Base-by-base conservation (phyloP, 2,113 vertebrate genomes). In the Benitochromis conjunctus region DNA sequence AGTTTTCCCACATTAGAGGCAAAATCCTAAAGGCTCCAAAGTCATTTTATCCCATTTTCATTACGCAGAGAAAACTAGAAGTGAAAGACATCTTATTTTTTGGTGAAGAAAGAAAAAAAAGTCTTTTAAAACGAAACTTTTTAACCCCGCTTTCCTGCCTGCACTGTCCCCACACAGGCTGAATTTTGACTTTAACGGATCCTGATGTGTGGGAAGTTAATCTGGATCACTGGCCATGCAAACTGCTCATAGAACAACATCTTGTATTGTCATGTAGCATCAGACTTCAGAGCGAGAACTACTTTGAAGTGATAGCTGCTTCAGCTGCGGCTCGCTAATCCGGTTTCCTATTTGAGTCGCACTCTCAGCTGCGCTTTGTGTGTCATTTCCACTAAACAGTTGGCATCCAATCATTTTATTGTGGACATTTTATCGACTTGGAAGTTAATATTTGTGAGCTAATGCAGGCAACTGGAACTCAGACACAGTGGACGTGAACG, bases 241-340 rank as follows among this genome's bases (percentile, higher is more conserved):
- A 90, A 93, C 84, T 89, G 88, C 90, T 87, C 91, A 84, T 90
- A 94, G 93, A 96, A 92, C 90, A 94, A 95, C 96, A 95, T 91
- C 69, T 94, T 91, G 92, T 91, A 92, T 93, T 96, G 93, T 96
- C 94, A 96, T 87, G 88, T 92, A 94, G 80, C 51, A 96, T 96
- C 90, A 95, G 77, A 94, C 96, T 94, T 95, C 82, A 77, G 93
- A 88, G 69, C 43, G 13, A 79, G 85, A 78, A 16, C 85, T 58
- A 88, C 94, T 96, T 95, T 96, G 92, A 96, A 93, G 94, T 94
- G 88, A 96, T 95, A 14, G 16, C 85, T 60, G 85, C 87, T 94
- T 92, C 79, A 83, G 90, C 89, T 82, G 87, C 92, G 85, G 89
- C 92, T 96, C 88, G 82, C 89, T 96, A 96, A 94, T 96, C 94